phyloP scores from a whole-genome alignment of 2,797 vertebrate species.

The Fistularia commersonii region DNA sequence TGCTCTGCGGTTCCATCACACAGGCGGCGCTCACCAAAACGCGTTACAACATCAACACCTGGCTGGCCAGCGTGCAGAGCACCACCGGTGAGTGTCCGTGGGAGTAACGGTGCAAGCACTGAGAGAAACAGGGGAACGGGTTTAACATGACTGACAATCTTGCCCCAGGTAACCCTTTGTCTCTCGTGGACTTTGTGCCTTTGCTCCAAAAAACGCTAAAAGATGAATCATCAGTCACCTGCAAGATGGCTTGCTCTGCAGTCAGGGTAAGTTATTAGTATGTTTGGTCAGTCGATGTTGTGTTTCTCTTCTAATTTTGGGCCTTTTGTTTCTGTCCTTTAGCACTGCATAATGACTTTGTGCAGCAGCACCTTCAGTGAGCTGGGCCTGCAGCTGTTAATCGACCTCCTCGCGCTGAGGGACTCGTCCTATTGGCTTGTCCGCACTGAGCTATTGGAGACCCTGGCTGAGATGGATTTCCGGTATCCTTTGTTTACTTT shows the following conservation, averaged over 20 bases:
- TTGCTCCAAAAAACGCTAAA: constrained; percentile 85
- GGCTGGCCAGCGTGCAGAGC: constrained; percentile 80
- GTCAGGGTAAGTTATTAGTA: constrained; percentile 82
- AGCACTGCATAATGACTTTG: constrained; percentile 82
- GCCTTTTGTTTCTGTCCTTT: constrained; percentile 15
- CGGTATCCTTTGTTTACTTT: constrained; percentile 67
- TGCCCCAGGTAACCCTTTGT: constrained; percentile 82
- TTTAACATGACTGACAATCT: neutral
- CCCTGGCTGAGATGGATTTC: constrained; percentile 92
- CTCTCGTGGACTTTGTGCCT: constrained; percentile 87
- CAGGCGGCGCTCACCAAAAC: constrained; percentile 87
- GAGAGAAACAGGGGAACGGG: neutral
- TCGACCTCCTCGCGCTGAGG: constrained; percentile 84
- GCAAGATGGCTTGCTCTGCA: constrained; percentile 92
- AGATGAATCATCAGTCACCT: constrained; percentile 94
- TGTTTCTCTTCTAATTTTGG: constrained; percentile 7
- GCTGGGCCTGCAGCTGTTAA: constrained; percentile 87
- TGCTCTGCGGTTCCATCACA: constrained; percentile 88
- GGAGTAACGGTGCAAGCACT: neutral
- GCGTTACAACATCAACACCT: constrained; percentile 84
- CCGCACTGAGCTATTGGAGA: constrained; percentile 93
- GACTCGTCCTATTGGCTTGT: constrained; percentile 95
- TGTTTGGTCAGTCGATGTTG: neutral
- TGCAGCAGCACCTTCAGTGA: constrained; percentile 89
- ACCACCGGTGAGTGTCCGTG: constrained; percentile 64